A percentile compares a stretch with the other conserved stretches of the same genome.
phyloP scores from a whole-genome alignment of 2,888 invertebrate species.

The Lepeophtheirus nordmannii region DNA sequence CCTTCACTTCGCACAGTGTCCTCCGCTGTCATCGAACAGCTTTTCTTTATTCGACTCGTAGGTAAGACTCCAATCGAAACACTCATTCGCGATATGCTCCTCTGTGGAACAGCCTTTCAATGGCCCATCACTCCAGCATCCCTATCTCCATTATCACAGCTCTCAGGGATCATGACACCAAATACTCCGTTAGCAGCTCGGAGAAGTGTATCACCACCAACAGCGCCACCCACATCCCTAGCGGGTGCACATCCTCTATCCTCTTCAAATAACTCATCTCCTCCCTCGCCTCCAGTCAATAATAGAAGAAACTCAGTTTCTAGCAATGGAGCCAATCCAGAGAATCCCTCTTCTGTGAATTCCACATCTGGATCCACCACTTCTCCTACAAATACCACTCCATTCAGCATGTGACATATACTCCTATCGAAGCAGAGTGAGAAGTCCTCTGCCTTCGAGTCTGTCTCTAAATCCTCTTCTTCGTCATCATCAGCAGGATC shows the following conservation, averaged over 20 bases:
- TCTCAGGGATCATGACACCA: no score
- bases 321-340: no score
- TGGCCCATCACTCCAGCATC: slow-evolving; percentile 49
- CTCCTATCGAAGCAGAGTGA: background rate
- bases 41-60: slow-evolving; percentile 90
- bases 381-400: background rate
- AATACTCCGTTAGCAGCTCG: background rate
- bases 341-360: background rate
- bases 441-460: background rate
- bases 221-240: background rate
- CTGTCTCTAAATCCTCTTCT: background rate
- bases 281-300: background rate
- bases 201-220: background rate
- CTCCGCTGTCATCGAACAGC: slow-evolving; percentile 89
- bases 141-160: background rate
- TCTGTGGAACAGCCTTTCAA: slow-evolving; percentile 88
- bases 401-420: slow-evolving; percentile 4
- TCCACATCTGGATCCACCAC: background rate
- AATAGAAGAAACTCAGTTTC: background rate
- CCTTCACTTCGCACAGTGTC: slow-evolving; percentile 81
- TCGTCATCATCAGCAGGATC: no score
- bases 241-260: background rate
- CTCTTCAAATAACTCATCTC: slow-evolving; percentile 1
- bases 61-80: slow-evolving; percentile 97
- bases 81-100: slow-evolving; percentile 85